These are phyloP conservation scores for Poecile atricapillus DNA, from an alignment of 2,113 vertebrate genomes.

Conservation along the genomic window DNA sequence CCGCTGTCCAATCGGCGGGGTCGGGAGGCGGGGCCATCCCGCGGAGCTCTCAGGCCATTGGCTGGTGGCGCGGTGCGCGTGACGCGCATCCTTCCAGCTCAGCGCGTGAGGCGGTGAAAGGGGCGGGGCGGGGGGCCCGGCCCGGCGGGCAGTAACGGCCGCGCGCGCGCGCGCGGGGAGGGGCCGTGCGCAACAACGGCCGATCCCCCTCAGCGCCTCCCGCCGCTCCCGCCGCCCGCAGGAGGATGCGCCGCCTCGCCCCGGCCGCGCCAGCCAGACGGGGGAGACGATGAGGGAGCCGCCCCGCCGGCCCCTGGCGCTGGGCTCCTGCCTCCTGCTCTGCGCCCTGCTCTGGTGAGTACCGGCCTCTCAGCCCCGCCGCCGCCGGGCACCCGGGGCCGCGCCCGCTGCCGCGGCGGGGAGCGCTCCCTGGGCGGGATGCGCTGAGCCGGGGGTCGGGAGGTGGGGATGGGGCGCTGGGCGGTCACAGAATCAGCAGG, in stretches of 20 bases:
- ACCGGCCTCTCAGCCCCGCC: background rate
- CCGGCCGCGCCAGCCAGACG: slow-evolving; percentile 43
- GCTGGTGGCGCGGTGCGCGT: background rate
- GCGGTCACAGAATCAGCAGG: fast-evolving
- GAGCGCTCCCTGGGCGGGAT: background rate
- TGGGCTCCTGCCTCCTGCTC: slow-evolving; percentile 68
- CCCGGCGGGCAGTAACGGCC: background rate
- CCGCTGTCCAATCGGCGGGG: background rate
- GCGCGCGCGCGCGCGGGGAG: background rate
- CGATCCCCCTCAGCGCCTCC: background rate
- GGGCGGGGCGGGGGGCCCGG: background rate
- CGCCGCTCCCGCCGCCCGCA: background rate
- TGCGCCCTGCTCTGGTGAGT: slow-evolving; percentile 72
- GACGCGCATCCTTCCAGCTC: slow-evolving; percentile 63
- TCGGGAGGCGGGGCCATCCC: fast-evolving
- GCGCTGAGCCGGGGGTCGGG: background rate
- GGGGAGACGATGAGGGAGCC: slow-evolving; percentile 73
- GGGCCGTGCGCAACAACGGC: background rate
- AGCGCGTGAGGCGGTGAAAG: background rate
- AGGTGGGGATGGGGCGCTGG: background rate
- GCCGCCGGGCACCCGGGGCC: background rate
- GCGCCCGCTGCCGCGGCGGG: background rate
- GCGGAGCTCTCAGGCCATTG: fast-evolving
- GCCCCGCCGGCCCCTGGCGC: slow-evolving; percentile 64
- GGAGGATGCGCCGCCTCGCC: slow-evolving; percentile 71